Percentiles rank a stretch among this genome's conserved stretches.
Evolutionary conservation across 1,140 invertebrate genomes (phyloP).

Genomic region (Pseudomyrmex flavicornis): DNA sequence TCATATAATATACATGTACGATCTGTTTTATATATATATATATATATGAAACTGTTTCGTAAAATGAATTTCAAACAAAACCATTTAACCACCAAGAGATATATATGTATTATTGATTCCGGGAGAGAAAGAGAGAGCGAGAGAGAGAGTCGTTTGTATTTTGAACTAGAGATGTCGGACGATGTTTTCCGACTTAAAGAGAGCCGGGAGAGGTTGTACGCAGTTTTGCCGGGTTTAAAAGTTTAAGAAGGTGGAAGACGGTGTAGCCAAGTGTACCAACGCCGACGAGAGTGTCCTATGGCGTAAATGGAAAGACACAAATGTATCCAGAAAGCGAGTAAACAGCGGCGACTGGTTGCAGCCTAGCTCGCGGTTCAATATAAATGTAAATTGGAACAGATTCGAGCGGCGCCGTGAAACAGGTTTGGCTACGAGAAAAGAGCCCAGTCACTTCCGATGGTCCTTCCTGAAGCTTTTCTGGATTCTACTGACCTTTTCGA

Average conservation of each 20-base stretch:
- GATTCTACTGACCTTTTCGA: conserved; percentile 50
- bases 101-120: too few species aligned
- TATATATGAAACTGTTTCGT: too few species aligned
- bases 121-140: too few species aligned
- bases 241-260: conserved; percentile 66
- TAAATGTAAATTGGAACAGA: conserved; percentile 85
- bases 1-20: too few species aligned
- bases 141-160: not conserved
- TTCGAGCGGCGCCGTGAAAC: conserved; percentile 78
- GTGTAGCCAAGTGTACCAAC: conserved; percentile 4
- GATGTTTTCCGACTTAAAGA: conserved; percentile 37
- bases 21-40: too few species aligned
- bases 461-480: conserved; percentile 52
- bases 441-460: conserved; percentile 44
- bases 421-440: conserved; percentile 39
- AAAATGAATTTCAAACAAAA: too few species aligned
- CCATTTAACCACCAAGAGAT: too few species aligned
- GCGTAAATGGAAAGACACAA: conserved; percentile 79
- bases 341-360: conserved; percentile 77
- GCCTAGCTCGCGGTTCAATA: conserved; percentile 82
- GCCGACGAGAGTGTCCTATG: conserved; percentile 37
- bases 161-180: conserved; percentile 3
- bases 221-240: conserved; percentile 70
- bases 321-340: conserved; percentile 80
- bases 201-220: conserved; percentile 43